A percentile compares a stretch with the other conserved stretches of the same genome.
Evolutionary conservation across 1,140 invertebrate genomes (phyloP).

Genomic region (Chionoecetes opilio): DNA sequence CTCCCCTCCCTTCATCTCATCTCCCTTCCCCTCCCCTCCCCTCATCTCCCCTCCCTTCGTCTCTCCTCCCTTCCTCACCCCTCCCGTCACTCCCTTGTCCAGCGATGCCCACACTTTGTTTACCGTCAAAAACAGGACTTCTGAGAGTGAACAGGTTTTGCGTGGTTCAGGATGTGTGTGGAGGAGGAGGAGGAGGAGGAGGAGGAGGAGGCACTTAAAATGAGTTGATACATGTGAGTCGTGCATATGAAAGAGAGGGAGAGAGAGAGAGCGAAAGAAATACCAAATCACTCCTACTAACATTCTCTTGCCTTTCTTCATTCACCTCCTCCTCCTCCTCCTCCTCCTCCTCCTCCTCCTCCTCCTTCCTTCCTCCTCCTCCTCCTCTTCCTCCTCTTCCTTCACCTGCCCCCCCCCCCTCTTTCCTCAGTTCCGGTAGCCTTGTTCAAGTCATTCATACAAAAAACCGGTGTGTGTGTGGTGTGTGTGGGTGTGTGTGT

Average conservation of each 20-base stretch:
- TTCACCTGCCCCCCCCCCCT: background rate
- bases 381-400: background rate
- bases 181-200: background rate
- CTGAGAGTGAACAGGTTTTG: background rate
- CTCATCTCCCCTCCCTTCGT: background rate
- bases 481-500: too few relatives aligned
- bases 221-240: background rate
- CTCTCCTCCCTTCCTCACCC: background rate
- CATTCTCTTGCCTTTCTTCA: background rate
- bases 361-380: background rate
- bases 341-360: background rate
- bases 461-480: background rate
- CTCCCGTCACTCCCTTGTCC: background rate
- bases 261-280: background rate
- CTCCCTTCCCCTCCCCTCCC: too few relatives aligned
- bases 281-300: background rate
- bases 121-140: conserved; percentile 19
- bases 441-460: conserved; percentile 29
- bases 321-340: background rate
- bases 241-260: background rate
- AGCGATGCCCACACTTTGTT: background rate
- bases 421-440: background rate
- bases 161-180: background rate
- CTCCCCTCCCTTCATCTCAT: too few relatives aligned
- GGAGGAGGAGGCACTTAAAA: background rate